Percentiles rank a stretch among this genome's conserved stretches.
These are phyloP conservation scores for Drosophila punjabiensis DNA, from an alignment of 1,140 invertebrate species.

Conservation along the genomic window DNA sequence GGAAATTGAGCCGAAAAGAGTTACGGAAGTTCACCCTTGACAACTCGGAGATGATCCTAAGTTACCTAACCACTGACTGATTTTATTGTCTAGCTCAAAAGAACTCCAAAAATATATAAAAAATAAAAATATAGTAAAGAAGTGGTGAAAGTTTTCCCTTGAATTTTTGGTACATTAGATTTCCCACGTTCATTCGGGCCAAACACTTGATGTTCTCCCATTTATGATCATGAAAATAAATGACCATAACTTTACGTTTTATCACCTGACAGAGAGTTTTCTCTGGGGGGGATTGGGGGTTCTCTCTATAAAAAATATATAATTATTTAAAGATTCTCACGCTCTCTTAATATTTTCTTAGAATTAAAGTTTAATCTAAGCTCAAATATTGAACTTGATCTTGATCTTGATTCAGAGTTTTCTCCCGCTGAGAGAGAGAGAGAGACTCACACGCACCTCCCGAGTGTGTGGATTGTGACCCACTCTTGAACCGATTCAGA, in stretches of 20 bases:
- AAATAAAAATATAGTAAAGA: no score
- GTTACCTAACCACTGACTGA: neutral
- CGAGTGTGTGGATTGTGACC: constrained; percentile 19
- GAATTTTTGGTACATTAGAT: neutral
- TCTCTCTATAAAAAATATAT: neutral
- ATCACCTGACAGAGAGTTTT: neutral
- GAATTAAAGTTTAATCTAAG: neutral
- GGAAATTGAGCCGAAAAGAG: constrained; percentile 2
- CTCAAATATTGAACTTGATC: constrained; percentile 11
- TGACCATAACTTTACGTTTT: constrained; percentile 1
- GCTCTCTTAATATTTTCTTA: neutral
- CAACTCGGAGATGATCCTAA: neutral
- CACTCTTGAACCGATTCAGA: constrained; percentile 25
- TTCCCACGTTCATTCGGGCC: constrained; percentile 21
- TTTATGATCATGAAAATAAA: constrained; percentile 18
- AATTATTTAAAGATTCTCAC: neutral
- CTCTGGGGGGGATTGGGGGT: neutral
- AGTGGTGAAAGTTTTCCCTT: constrained; percentile 10
- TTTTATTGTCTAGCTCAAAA: neutral
- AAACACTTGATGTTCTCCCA: constrained; percentile 12
- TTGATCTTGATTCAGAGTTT: neutral
- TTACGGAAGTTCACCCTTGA: neutral
- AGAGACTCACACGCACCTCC: constrained; percentile 26
- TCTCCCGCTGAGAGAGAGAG: neutral
- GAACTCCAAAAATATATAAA: no score